Percentiles rank a stretch among this genome's conserved stretches.
Conservation (phyloP, 92 coral and sea anemone species). For the Isaurus tuberculatus region DNA sequence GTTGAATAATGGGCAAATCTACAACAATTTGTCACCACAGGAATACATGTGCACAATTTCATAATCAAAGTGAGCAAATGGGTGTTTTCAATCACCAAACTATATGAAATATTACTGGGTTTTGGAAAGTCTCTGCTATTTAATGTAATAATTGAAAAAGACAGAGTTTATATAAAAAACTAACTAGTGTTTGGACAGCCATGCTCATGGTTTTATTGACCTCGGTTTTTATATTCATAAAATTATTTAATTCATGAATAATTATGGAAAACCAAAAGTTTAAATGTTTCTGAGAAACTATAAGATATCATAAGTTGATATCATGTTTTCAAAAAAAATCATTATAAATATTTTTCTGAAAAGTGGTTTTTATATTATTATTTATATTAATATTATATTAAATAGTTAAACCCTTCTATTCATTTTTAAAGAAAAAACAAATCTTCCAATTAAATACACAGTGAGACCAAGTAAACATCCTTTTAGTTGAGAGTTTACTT, state of each 20-base stretch:
- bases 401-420: neutral
- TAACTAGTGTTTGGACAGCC: neutral
- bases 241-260: neutral
- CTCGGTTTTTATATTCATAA: neutral
- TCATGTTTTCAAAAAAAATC: neutral
- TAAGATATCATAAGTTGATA: neutral
- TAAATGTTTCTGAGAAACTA: constrained; percentile 9
- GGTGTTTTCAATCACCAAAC: constrained; percentile 7
- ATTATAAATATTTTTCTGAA: neutral
- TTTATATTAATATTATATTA: neutral
- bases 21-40: neutral
- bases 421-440: neutral
- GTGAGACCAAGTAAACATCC: constrained; percentile 2
- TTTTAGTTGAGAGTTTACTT: constrained; percentile 5
- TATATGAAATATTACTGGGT: neutral
- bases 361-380: neutral
- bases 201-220: constrained; percentile 1
- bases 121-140: neutral
- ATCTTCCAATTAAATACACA: constrained; percentile 13
- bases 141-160: neutral
- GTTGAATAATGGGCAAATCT: neutral
- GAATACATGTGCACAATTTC: neutral
- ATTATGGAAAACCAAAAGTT: neutral
- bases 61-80: constrained; percentile 6
- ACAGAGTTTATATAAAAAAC: neutral